Conservation (phyloP, 2,113 vertebrate species). For the Condylura cristata region DNA sequence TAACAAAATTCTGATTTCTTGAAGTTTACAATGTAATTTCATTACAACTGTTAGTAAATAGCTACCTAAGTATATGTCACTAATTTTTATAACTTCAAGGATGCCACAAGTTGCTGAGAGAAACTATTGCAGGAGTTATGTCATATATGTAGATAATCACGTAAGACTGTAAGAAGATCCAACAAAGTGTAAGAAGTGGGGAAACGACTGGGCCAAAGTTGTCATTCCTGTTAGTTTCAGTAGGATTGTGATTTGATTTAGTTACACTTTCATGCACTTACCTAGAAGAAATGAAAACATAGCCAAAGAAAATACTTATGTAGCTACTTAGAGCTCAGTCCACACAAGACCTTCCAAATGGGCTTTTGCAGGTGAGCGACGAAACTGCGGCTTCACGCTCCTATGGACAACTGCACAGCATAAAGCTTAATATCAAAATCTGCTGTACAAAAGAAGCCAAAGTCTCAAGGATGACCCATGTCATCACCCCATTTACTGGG, state of each 20-base stretch:
- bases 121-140: not conserved
- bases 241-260: no score
- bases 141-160: not conserved
- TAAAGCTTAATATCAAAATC: not conserved
- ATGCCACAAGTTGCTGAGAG: not conserved
- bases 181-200: not conserved
- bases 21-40: not conserved
- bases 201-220: no score
- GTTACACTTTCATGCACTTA: no score
- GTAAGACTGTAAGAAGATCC: not conserved
- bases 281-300: not conserved
- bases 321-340: no score
- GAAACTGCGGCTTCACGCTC: no score
- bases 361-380: not conserved
- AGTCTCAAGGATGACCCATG: not conserved
- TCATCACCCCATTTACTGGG: not conserved
- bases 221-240: no score
- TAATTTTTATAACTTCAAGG: not conserved
- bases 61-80: not conserved
- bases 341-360: no score
- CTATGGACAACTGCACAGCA: not conserved
- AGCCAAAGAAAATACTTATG: not conserved
- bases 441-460: not conserved
- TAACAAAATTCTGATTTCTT: not conserved
- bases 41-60: not conserved